Base-by-base conservation (phyloP, 2,888 invertebrate species). In the Euplagia quadripunctaria region DNA sequence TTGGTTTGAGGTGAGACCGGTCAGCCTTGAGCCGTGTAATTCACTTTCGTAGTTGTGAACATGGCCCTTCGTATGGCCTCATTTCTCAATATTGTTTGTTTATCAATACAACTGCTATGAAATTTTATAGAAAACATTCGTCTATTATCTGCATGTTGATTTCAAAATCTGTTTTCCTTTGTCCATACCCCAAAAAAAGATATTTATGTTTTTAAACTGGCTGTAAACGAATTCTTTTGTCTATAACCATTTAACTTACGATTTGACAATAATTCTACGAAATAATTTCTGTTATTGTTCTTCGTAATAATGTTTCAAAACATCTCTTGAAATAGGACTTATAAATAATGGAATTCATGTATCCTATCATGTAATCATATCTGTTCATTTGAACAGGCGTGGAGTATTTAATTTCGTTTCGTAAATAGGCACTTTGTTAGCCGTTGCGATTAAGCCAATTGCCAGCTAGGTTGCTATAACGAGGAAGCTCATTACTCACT, bases 1-100 rank as follows among this genome's bases (percentile, higher is more conserved):
- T 92, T 89, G 92, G 92, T 92, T 92, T 93, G 94, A 95, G 94
- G 92, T 92, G 93, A 93, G 93, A 95, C 95, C 92, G 93, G 95
- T 94, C 95, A 94, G 91, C 95, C 95, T 96, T 96, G 95, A 88
- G 89, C 87, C 82, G 88, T 88, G 91, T 93, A 93, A 91, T 94
- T 94, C 94, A 94, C 95, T 95, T 95, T 95, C 94, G 92, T 91
- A 92, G 91, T 86, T 90, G 87, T 86, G 84, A 89, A 88, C 87
- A 83, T 85, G 92, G 94, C 95, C 95, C 95, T 95, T 94, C 89
- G 87, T 88, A 88, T 90, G 94, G 89, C 95, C 95, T 93, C 94
- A 94, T 94, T 95, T 94, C 93, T 89, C 89, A 91, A 92, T 86
- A 83, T 83, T 86, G 90, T 91, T 93, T 92, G 91, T 92, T 89